A percentile compares a stretch with the other conserved stretches of the same genome.
Evolutionary conservation across 2,888 invertebrate species (phyloP).

Genomic region (Mythimna loreyi): DNA sequence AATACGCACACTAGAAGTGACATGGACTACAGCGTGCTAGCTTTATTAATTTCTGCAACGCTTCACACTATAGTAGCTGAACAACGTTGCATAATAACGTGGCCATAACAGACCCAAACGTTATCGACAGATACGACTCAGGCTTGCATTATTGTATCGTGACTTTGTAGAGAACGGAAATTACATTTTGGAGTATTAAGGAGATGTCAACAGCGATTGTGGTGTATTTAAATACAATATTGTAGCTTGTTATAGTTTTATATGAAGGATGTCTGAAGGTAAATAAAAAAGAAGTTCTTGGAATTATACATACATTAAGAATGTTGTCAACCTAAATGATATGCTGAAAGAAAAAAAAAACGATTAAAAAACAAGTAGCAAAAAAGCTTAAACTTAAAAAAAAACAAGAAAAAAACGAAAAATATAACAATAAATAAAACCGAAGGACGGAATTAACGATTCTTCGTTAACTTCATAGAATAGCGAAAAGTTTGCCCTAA

Average conservation of each 20-base stretch:
- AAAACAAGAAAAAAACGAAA: constrained; percentile 28
- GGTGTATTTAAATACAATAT: constrained; percentile 21
- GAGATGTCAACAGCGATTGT: neutral
- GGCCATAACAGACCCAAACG: constrained; percentile 44
- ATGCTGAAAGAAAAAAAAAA: constrained; percentile 1
- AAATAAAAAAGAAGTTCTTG: neutral
- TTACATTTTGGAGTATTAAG: constrained; percentile 29
- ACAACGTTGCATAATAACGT: constrained; percentile 26
- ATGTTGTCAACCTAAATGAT: neutral
- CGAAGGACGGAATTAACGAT: constrained; percentile 70
- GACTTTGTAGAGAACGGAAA: constrained; percentile 40
- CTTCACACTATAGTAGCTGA: constrained; percentile 4
- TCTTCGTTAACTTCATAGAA: constrained; percentile 65
- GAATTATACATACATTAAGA: too few relatives aligned
- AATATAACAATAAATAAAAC: constrained; percentile 66
- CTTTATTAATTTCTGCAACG: neutral
- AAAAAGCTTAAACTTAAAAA: constrained; percentile 14
- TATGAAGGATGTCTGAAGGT: neutral
- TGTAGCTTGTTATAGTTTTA: constrained; percentile 3
- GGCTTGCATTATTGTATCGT: constrained; percentile 18
- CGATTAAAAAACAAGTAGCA: neutral
- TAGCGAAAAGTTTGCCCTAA: constrained; percentile 62
- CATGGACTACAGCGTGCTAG: neutral
- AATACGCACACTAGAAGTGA: neutral
- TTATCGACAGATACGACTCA: constrained; percentile 33